phyloP scores from a whole-genome alignment of 2,888 invertebrate genomes.

The Pocota personata region DNA sequence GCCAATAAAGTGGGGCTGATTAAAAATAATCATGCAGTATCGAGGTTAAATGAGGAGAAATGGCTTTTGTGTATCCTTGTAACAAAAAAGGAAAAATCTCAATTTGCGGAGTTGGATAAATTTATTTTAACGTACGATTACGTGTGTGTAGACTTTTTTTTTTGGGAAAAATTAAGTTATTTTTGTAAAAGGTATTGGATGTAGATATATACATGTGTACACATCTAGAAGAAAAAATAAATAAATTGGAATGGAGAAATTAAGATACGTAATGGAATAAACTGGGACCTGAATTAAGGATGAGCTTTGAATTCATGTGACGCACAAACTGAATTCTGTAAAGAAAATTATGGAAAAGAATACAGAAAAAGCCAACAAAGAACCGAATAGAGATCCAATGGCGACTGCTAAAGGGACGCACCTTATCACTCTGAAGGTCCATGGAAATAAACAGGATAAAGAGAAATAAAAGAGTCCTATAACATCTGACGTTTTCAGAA shows the following conservation, averaged over 20 bases:
- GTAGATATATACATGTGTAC: not conserved
- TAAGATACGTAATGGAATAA: not conserved
- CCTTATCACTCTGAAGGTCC: no score
- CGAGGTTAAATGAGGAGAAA: conserved; percentile 9
- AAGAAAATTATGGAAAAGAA: no score
- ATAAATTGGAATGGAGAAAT: not conserved
- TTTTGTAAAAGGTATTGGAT: not conserved
- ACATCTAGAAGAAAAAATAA: not conserved
- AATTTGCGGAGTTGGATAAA: not conserved
- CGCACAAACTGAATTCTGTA: no score
- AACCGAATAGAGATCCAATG: no score
- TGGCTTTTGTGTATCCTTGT: not conserved
- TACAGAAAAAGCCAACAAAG: no score
- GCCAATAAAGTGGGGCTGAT: conserved; percentile 2
- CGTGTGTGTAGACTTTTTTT: not conserved
- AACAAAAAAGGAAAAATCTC: not conserved
- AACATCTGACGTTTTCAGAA: no score
- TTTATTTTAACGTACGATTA: not conserved
- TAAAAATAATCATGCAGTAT: conserved; percentile 23
- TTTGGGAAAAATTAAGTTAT: not conserved
- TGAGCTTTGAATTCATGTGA: no score
- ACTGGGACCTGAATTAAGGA: no score
- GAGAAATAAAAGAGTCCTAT: no score
- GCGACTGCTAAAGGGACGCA: no score
- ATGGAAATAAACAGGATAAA: no score